phyloP scores from a whole-genome alignment of 2,888 invertebrate species.

The Hyles lineata region DNA sequence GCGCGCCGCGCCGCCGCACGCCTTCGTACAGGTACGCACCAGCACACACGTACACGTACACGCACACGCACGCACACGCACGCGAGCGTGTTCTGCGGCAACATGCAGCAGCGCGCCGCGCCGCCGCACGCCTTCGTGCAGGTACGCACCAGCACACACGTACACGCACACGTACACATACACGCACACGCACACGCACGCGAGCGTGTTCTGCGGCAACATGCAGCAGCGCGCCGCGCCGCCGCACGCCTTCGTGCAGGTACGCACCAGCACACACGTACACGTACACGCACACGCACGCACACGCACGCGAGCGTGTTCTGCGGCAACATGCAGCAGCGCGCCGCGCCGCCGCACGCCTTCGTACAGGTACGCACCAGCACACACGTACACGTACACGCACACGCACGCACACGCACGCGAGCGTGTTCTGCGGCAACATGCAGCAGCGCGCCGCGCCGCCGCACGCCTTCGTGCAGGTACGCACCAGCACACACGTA shows the following conservation, averaged over 20 bases:
- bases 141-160: constrained; percentile 46
- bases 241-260: constrained; percentile 75
- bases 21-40: constrained; percentile 69
- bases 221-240: constrained; percentile 53
- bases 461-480: constrained; percentile 75
- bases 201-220: constrained; percentile 53
- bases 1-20: constrained; percentile 60
- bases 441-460: constrained; percentile 53
- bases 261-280: constrained; percentile 35
- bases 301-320: constrained; percentile 44
- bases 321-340: constrained; percentile 49
- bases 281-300: too few species aligned
- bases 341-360: constrained; percentile 63
- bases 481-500: constrained; percentile 35
- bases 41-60: too few species aligned
- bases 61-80: too few species aligned
- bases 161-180: too few species aligned
- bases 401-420: too few species aligned
- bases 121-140: constrained; percentile 74
- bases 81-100: constrained; percentile 52
- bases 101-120: constrained; percentile 49
- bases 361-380: constrained; percentile 67
- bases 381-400: too few species aligned
- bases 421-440: constrained; percentile 53
- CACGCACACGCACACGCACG: too few species aligned